These are phyloP conservation scores for Agapetus fuscipes DNA, from an alignment of 2,888 invertebrate species.

Conservation along the genomic window DNA sequence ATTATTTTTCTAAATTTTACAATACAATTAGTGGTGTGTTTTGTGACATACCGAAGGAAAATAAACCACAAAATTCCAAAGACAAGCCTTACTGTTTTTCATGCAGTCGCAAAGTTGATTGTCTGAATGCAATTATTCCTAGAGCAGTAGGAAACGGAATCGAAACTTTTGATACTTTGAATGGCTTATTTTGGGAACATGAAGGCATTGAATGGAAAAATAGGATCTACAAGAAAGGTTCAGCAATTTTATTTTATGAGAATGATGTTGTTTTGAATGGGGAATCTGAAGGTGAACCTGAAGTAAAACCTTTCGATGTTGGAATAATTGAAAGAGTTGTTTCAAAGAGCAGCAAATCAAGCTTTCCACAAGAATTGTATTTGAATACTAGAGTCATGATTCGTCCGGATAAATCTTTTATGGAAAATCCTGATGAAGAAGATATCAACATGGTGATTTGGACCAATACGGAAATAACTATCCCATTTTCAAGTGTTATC, in stretches of 20 bases:
- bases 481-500: slow-evolving; percentile 25
- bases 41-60: slow-evolving; percentile 15
- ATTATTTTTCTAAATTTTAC: slow-evolving; percentile 11
- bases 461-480: slow-evolving; percentile 26
- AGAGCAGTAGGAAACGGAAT: neutral
- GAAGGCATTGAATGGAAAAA: slow-evolving; percentile 2
- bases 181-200: no score
- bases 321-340: neutral
- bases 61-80: neutral
- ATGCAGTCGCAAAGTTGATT: slow-evolving; percentile 8
- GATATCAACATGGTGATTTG: slow-evolving; percentile 23
- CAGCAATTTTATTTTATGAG: no score
- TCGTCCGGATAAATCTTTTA: slow-evolving; percentile 34
- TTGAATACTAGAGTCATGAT: no score
- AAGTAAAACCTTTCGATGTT: no score
- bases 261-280: no score
- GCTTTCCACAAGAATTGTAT: no score
- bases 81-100: slow-evolving; percentile 7
- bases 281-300: no score
- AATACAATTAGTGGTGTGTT: slow-evolving; percentile 5
- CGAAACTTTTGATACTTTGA: no score
- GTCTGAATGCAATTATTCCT: neutral
- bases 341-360: neutral
- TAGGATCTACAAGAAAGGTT: no score
- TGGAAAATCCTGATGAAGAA: slow-evolving; percentile 24